Base-by-base conservation (phyloP, 2,113 vertebrate genomes). In the Nerophis lumbriciformis region DNA sequence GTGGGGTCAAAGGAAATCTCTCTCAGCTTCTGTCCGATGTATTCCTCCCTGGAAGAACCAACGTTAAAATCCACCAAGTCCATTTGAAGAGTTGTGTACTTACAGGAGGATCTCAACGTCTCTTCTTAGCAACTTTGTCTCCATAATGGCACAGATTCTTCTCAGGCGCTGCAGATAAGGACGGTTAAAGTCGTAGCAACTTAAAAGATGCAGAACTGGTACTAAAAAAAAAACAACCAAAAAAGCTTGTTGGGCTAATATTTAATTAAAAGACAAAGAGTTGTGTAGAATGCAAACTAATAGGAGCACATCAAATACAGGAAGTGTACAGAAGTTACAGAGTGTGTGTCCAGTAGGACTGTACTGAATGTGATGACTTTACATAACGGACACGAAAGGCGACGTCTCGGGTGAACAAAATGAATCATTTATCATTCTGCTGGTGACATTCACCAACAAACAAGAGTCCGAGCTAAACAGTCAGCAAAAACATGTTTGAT, bases 1-100 rank as follows among this genome's bases (percentile, higher is more conserved):
- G 91, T 89, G 5, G 92, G 91, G 75, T 94, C 94, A 80, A 95
- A 96, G 64, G 84, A 73, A 7, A 92, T 91, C 85, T 95, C 93
- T 75, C 82, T 65, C 61, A 94, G 86, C 82, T 79, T 93, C 80
- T 90, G 90, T 48, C 94, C 92, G 73, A 96, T 85, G 73, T 95
- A 94, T 75, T 92, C 84, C 67, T 67, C 79, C 67, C 94, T 95
- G 79, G 85, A 71, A 89, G 85, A 68, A 77, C 11, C 15, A 35
- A 2, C 16, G 19, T 35, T 59, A 21, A 14, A 14, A 45, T 47
- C 7, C 16, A 28, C 11, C 8, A 1, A 7, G 6, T 59, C n/a
- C 9, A 5, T 3, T 37, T 68, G 53, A 6, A 8, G 5, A 0
- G 39, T 6, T 8, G 6, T 57, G 6, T 14, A 92, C 94, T 93